Base-by-base conservation (phyloP, 1,140 invertebrate genomes). In the Phortica variegata region DNA sequence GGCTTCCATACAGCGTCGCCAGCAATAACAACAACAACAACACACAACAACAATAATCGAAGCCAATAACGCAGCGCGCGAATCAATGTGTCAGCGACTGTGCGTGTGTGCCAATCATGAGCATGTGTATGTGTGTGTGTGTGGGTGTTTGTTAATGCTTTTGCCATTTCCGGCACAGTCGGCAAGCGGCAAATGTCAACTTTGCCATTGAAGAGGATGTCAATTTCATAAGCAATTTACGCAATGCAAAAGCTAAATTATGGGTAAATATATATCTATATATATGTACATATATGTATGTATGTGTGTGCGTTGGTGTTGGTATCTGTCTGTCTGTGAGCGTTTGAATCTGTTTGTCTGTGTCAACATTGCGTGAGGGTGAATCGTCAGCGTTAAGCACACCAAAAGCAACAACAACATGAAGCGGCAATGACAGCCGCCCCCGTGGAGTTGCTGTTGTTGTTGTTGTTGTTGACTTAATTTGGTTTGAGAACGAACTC, bases 181-280 rank as follows among this genome's bases (percentile, higher is more conserved):
- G 56, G 59, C 33, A 45, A 7, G 16, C 5, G 5, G 33, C 12
- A n/a, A 34, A n/a, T 34, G 29, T 31, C 29, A 31, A 31, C 12
- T 31, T 31, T 31, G 29, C 29, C 29, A 31, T 31, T 12, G 29
- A 7, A 7, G 10, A 66, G 47, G 56, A 59, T 65, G 62, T 65
- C 62, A 65, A 65, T 66, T 65, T 65, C 56, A 65, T 65, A 65
- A 66, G 62, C 63, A 65, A 65, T 65, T 66, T 65, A 66, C 59
- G 47, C 52, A 53, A 31, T 39, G 42, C 42, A 43, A 46, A 42
- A 37, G 43, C 12, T 7, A 6, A 29, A 29, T 29, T 6, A 7
- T 29, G 26, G 26, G 6, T 29, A 12, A 7, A 12, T 29, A 12
- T 29, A 6, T 29, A 7, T 29, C 6, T 12, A 29, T 29, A 6